Evolutionary conservation across 2,888 invertebrate genomes (phyloP).

Genomic region (Choreutis nemorana): DNA sequence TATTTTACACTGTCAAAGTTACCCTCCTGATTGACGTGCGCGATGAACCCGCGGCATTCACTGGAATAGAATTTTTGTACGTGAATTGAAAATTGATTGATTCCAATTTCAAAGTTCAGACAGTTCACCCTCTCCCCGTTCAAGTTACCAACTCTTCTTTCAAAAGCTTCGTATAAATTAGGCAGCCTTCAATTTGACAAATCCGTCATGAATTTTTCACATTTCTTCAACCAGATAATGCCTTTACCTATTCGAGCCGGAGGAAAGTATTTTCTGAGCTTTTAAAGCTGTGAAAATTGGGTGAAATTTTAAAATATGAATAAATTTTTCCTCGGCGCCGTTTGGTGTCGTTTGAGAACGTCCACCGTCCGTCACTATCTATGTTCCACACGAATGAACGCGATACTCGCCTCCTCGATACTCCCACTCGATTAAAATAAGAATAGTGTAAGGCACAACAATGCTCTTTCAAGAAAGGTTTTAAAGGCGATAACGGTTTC

Average conservation of each 20-base stretch:
- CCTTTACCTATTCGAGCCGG: neutral
- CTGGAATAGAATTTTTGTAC: conserved; percentile 22
- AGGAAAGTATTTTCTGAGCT: conserved; percentile 4
- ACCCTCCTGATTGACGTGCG: conserved; percentile 36
- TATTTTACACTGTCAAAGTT: conserved; percentile 43
- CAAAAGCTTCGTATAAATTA: too few species aligned
- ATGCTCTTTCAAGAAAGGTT: conserved; percentile 40
- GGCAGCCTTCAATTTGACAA: too few species aligned
- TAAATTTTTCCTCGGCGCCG: conserved; percentile 30
- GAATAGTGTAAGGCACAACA: conserved; percentile 47
- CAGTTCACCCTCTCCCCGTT: conserved; percentile 15
- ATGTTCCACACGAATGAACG: conserved; percentile 52
- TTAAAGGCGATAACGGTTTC: conserved; percentile 22
- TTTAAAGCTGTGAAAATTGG: conserved; percentile 16
- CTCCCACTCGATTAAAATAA: conserved; percentile 57
- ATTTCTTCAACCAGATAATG: too few species aligned
- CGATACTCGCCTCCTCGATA: conserved; percentile 44
- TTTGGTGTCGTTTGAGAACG: conserved; percentile 29
- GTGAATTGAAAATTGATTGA: conserved; percentile 41
- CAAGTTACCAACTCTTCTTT: too few species aligned
- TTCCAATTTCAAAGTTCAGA: conserved; percentile 38
- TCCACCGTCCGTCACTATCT: conserved; percentile 58
- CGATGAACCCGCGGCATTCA: conserved; percentile 16
- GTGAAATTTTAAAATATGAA: conserved; percentile 47
- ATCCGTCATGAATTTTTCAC: too few species aligned